Evolutionary conservation across 2,113 vertebrate genomes (phyloP).

Genomic region (Passer domesticus): DNA sequence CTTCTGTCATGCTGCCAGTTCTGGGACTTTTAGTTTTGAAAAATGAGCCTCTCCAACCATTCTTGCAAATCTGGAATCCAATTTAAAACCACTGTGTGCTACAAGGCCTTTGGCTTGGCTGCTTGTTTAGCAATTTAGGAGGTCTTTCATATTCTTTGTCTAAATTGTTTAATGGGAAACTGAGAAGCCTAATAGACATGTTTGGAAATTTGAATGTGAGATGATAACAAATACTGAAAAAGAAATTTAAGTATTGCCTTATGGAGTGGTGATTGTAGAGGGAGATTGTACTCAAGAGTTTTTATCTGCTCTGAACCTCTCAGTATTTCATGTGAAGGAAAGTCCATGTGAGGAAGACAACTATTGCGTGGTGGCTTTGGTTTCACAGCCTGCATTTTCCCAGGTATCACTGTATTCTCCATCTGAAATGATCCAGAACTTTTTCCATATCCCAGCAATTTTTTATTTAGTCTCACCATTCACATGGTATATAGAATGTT

Average conservation of each 20-base stretch:
- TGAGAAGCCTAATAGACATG: neutral
- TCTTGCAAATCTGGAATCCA: neutral
- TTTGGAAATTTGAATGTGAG: neutral
- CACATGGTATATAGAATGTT: rapidly evolving
- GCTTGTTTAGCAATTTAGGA: neutral
- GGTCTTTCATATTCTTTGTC: neutral
- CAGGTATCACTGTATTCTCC: neutral
- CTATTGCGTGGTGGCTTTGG: neutral
- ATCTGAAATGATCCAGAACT: neutral
- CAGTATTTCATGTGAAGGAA: neutral
- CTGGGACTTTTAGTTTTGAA: neutral
- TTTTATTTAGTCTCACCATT: neutral
- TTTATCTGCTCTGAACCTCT: neutral
- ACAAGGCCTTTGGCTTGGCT: neutral
- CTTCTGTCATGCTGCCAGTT: neutral
- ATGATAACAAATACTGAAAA: neutral
- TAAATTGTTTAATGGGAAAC: neutral
- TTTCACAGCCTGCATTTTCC: neutral
- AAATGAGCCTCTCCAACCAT: neutral
- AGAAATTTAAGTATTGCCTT: neutral
- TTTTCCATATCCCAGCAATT: neutral
- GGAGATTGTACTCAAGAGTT: neutral
- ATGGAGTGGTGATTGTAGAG: neutral
- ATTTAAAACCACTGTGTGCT: neutral
- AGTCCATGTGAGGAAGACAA: neutral